These are phyloP conservation scores for Myanophis thanlyinensis DNA, from an alignment of 2,113 vertebrate species.

Conservation along the genomic window DNA sequence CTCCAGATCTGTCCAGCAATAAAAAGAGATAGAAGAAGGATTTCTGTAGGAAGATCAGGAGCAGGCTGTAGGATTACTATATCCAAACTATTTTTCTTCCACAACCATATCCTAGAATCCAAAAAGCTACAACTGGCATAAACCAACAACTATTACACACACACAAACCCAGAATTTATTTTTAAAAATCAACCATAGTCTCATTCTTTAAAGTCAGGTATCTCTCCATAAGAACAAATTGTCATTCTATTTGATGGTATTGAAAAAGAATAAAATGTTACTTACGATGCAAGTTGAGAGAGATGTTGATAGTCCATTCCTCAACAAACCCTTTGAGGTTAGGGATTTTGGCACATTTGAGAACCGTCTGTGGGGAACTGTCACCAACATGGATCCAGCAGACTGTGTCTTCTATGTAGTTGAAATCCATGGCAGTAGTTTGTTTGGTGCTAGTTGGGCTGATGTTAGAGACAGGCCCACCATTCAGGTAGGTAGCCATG, in stretches of 20 bases:
- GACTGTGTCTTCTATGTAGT: constrained; percentile 86
- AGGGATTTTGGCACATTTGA: constrained; percentile 91
- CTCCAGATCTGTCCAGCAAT: neutral
- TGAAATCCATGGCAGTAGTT: constrained; percentile 97
- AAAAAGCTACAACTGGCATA: neutral
- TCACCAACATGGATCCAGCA: constrained; percentile 96
- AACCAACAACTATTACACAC: neutral
- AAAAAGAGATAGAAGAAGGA: neutral
- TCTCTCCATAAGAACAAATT: neutral
- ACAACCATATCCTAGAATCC: neutral
- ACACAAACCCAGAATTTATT: neutral
- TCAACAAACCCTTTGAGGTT: constrained; percentile 88
- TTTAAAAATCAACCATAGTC: too few relatives aligned
- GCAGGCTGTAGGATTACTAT: neutral
- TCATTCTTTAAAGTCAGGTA: neutral
- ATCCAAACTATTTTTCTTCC: neutral
- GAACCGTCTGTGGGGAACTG: constrained; percentile 80
- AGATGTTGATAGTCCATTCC: constrained; percentile 88
- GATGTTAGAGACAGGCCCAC: constrained; percentile 80
- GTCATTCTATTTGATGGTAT: neutral
- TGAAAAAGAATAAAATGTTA: constrained; percentile 32
- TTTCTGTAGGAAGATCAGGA: neutral
- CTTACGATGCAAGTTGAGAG: constrained; percentile 96
- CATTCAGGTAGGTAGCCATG: constrained; percentile 87
- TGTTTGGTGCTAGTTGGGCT: constrained; percentile 87